phyloP scores from a whole-genome alignment of 2,888 invertebrate genomes.

The Drosophila paucipuncta region DNA sequence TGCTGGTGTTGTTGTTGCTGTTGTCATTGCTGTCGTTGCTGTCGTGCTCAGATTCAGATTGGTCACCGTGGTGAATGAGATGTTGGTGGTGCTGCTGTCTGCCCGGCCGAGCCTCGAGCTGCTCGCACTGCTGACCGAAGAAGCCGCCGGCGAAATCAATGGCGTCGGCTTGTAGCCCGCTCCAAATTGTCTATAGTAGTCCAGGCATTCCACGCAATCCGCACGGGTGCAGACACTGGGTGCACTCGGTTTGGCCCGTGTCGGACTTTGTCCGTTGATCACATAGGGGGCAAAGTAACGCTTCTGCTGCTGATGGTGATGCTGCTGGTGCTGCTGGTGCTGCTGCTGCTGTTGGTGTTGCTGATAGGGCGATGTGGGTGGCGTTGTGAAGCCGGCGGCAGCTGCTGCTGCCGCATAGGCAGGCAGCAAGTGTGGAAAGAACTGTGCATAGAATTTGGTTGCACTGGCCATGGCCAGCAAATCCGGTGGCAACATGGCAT shows the following conservation, averaged over 20 bases:
- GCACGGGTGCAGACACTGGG: slow-evolving; percentile 61
- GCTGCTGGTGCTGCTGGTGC: slow-evolving; percentile 55
- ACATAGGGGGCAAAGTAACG: slow-evolving; percentile 78
- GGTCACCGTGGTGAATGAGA: slow-evolving; percentile 75
- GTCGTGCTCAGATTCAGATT: slow-evolving; percentile 69
- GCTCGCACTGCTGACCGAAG: slow-evolving; percentile 73
- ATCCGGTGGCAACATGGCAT: slow-evolving; percentile 71
- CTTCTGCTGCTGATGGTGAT: slow-evolving; percentile 51
- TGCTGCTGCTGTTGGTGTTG: slow-evolving; percentile 42
- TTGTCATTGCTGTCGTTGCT: slow-evolving; percentile 10
- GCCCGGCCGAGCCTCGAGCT: slow-evolving; percentile 46
- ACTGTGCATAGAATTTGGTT: slow-evolving; percentile 83
- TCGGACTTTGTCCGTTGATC: slow-evolving; percentile 55
- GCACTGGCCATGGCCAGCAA: slow-evolving; percentile 82
- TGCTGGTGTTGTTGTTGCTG: slow-evolving; percentile 12
- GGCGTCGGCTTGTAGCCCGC: slow-evolving; percentile 60
- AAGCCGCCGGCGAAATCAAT: slow-evolving; percentile 72
- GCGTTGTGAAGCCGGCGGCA: slow-evolving; percentile 68
- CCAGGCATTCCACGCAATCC: slow-evolving; percentile 77
- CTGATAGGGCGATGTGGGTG: slow-evolving; percentile 69
- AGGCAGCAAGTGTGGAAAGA: slow-evolving; percentile 82
- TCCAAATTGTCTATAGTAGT: slow-evolving; percentile 73
- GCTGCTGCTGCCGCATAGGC: slow-evolving; percentile 76
- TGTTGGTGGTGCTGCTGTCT: slow-evolving; percentile 46
- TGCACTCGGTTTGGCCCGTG: slow-evolving; percentile 36